These are phyloP conservation scores for Melieria picta DNA, from an alignment of 2,888 invertebrate genomes.

Conservation along the genomic window DNA sequence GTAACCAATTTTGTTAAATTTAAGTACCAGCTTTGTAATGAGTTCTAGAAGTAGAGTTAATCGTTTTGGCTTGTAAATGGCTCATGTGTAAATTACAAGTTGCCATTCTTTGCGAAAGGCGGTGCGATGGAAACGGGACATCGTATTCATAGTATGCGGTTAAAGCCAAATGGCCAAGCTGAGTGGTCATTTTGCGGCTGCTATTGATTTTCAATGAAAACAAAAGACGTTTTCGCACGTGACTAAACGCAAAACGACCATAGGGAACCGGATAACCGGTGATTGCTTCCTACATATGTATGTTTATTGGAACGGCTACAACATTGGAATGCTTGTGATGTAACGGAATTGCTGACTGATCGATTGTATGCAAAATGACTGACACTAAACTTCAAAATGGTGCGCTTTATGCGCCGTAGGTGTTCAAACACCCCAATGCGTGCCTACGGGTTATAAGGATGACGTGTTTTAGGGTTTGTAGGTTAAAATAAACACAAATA, in stretches of 20 bases:
- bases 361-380: neutral
- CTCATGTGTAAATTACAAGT: too few relatives aligned
- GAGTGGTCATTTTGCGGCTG: neutral
- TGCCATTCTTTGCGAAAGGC: too few relatives aligned
- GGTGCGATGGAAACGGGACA: too few relatives aligned
- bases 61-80: too few relatives aligned
- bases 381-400: neutral
- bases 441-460: neutral
- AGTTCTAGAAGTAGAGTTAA: too few relatives aligned
- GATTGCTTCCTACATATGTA: neutral
- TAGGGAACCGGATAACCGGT: neutral
- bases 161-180: too few relatives aligned
- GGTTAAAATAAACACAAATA: too few relatives aligned
- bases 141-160: too few relatives aligned
- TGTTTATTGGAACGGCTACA: neutral
- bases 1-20: too few relatives aligned
- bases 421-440: neutral
- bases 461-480: neutral
- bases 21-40: too few relatives aligned
- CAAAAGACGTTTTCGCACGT: neutral
- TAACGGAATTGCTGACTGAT: conserved; percentile 3
- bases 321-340: neutral
- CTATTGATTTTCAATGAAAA: conserved; percentile 3
- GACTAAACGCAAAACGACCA: neutral
- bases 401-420: neutral